phyloP scores from a whole-genome alignment of 2,888 invertebrate genomes.

The Corbicula japonica region DNA sequence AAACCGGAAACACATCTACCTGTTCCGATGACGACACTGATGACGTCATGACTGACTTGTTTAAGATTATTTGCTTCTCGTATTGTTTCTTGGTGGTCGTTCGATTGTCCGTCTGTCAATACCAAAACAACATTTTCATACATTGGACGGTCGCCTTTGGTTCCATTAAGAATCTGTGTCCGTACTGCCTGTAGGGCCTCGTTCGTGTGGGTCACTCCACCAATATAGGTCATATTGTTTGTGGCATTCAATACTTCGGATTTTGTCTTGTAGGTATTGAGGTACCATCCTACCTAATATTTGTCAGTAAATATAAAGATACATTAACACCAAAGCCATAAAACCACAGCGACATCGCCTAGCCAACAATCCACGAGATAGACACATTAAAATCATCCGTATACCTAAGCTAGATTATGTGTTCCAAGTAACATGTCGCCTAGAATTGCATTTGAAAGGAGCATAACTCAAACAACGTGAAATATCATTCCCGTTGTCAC shows the following conservation, averaged over 20 bases:
- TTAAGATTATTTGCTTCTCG: conserved; percentile 47
- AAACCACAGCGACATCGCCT: no score
- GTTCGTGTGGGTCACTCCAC: conserved; percentile 47
- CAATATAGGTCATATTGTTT: conserved; percentile 26
- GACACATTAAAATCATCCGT: no score
- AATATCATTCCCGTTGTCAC: no score
- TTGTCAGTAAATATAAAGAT: no score
- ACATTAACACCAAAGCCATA: no score
- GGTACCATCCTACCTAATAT: conserved; percentile 51
- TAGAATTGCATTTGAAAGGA: no score
- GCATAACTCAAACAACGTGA: no score
- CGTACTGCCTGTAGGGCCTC: conserved; percentile 48
- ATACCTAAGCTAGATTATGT: no score
- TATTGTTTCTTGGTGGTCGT: conserved; percentile 36
- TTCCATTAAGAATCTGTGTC: conserved; percentile 22
- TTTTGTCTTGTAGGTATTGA: conserved; percentile 30
- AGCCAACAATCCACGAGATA: no score
- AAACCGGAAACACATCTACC: conserved; percentile 8
- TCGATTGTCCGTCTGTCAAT: conserved; percentile 59
- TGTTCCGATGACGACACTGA: conserved; percentile 55
- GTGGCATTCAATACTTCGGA: conserved; percentile 3
- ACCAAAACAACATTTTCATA: conserved; percentile 60
- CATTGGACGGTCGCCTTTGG: conserved; percentile 44
- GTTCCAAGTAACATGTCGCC: no score
- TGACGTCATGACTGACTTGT: conserved; percentile 47